Evolutionary conservation across 1,140 invertebrate genomes (phyloP), one percentile per base, ranked within the genome.

Genomic region (Aphaenogaster ashmeadi): DNA sequence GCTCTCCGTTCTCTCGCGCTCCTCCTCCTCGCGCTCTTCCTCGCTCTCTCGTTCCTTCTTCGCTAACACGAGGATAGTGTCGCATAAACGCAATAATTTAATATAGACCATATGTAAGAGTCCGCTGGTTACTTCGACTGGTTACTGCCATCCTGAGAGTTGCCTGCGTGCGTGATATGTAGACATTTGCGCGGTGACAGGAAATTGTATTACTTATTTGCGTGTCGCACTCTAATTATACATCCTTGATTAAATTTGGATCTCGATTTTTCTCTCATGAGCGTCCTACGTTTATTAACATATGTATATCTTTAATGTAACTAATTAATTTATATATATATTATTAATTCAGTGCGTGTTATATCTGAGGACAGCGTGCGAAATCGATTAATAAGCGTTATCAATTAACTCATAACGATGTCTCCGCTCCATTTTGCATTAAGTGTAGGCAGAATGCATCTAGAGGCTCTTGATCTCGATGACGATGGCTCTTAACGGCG

Each of bases 41-140:
- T 41, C 56, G 9, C 11, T 47, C 44, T 71, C 56, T 21, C 38
- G 38, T 36, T 33, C 41, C 56, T 13, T 44, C 58, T 36, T 18
- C 21, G 18, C 11, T 27, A 33, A 15, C 47, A 60, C 36, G 64
- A 27, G 67, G 21, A 62, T 47, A 64, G 27, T 13, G 79, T 62
- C 69, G 77, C 54, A 60, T 75, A 83, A 83, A 69, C 71, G 85
- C 66, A 86, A 88, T 87, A 87, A 88, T 88, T 89, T 89, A 89
- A 87, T 89, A 77, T 64, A n/a, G 72, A 88, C 86, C 72, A 89
- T 83, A 69, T 88, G 86, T 89, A 77, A 74, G 38, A 54, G 33
- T 41, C 41, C 41, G 66, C 18, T 38, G 36, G 47, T 52, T 81
- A 36, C 78, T 83, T 83, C 27, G 50, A 81, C 44, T 27, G 27